These are phyloP conservation scores for Limanda limanda DNA, from an alignment of 2,113 vertebrate species.

Conservation along the genomic window DNA sequence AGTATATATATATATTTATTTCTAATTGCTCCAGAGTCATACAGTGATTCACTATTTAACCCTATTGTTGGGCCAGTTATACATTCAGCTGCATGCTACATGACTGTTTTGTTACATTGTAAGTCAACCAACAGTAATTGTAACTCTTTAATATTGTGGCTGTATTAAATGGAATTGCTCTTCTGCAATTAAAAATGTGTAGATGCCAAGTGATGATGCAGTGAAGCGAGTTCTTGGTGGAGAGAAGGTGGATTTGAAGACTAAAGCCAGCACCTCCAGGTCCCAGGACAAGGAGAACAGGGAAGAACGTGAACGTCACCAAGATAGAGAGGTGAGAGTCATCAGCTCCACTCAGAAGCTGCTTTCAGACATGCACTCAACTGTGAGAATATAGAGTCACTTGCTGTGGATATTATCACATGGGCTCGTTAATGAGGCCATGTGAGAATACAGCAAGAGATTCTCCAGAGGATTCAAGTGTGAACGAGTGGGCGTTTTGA, in stretches of 20 bases:
- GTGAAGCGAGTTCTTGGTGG: conserved; percentile 90
- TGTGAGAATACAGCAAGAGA: too few relatives aligned
- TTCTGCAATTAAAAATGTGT: conserved; percentile 2
- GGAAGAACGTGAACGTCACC: conserved; percentile 68
- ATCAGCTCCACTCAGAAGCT: background rate
- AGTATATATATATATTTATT: background rate
- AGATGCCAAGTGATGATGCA: conserved; percentile 94
- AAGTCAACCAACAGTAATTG: background rate
- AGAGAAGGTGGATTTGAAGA: conserved; percentile 86
- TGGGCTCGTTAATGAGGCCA: too few relatives aligned
- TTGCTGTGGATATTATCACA: too few relatives aligned
- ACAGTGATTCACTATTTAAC: too few relatives aligned
- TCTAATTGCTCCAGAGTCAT: background rate
- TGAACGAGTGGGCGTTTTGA: too few relatives aligned
- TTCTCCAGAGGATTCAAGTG: too few relatives aligned
- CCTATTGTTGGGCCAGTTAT: too few relatives aligned
- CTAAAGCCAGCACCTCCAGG: conserved; percentile 80
- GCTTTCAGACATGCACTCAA: too few relatives aligned
- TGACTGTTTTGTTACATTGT: background rate
- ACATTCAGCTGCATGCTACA: too few relatives aligned
- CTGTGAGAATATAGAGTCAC: too few relatives aligned
- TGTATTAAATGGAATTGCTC: background rate
- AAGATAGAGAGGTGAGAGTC: conserved; percentile 82
- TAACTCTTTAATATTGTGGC: background rate
- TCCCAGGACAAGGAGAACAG: conserved; percentile 86